phyloP scores from a whole-genome alignment of 1,140 invertebrate genomes.

The Scaptomyza graminum region DNA sequence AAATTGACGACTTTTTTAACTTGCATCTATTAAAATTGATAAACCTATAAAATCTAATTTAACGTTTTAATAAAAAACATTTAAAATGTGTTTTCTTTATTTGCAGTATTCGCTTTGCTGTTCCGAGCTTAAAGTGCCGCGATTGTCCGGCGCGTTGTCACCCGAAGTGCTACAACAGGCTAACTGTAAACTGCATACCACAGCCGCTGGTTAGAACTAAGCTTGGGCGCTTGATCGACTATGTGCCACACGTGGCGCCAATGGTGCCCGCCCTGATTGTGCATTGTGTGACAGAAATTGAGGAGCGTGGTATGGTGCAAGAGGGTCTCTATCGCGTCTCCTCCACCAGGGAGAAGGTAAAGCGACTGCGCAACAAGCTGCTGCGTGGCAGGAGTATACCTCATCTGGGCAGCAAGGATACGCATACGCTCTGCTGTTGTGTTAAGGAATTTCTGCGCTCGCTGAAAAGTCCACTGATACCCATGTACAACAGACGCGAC shows the following conservation, averaged over 20 bases:
- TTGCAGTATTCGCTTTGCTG: constrained; percentile 88
- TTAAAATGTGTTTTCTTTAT: not conserved
- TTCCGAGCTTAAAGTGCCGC: constrained; percentile 88
- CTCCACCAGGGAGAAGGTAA: constrained; percentile 93
- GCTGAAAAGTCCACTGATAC: constrained; percentile 92
- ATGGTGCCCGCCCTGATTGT: constrained; percentile 97
- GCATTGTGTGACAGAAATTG: constrained; percentile 96
- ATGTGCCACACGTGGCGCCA: constrained; percentile 90
- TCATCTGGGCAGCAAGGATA: constrained; percentile 88
- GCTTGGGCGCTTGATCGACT: constrained; percentile 91
- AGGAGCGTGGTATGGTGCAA: constrained; percentile 92
- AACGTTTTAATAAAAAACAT: not conserved
- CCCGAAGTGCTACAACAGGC: constrained; percentile 89
- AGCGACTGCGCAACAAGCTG: constrained; percentile 92
- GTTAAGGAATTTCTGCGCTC: constrained; percentile 93
- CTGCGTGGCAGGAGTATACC: constrained; percentile 89
- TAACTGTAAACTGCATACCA: constrained; percentile 91
- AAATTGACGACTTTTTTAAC: too few relatives aligned
- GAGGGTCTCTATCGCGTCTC: constrained; percentile 96
- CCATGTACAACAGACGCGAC: constrained; percentile 88
- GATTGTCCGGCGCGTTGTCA: constrained; percentile 90
- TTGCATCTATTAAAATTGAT: too few relatives aligned
- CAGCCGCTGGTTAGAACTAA: constrained; percentile 67
- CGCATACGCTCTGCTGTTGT: constrained; percentile 93
- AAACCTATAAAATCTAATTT: too few relatives aligned